Evolutionary conservation across 2,888 invertebrate genomes (phyloP).

Genomic region (Stratiomys singularior): DNA sequence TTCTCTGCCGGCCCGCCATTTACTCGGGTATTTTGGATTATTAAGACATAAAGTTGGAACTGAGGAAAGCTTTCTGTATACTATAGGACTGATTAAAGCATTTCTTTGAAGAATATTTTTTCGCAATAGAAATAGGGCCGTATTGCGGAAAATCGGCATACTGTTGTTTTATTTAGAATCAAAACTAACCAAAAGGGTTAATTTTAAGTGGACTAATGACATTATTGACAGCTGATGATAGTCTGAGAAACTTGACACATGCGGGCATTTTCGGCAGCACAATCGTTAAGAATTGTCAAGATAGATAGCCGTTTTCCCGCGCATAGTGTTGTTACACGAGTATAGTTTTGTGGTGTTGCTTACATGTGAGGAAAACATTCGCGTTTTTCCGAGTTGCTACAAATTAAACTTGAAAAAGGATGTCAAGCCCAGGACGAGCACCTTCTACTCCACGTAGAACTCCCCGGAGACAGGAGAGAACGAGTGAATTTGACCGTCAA

Average conservation of each 20-base stretch:
- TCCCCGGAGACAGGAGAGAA: slow-evolving; percentile 49
- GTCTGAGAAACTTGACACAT: slow-evolving; percentile 16
- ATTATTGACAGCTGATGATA: neutral
- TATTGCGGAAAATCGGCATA: neutral
- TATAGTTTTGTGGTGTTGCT: slow-evolving; percentile 6
- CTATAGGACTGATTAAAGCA: neutral
- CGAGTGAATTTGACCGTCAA: slow-evolving; percentile 27
- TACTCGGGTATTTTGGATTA: too few relatives aligned
- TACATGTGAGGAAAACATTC: neutral
- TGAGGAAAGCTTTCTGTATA: too few relatives aligned
- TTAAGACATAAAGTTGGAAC: too few relatives aligned
- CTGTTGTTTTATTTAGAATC: neutral
- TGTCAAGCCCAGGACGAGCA: slow-evolving; percentile 62
- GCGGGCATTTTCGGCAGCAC: slow-evolving; percentile 2
- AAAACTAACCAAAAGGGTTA: too few relatives aligned
- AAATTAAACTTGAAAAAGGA: slow-evolving; percentile 50
- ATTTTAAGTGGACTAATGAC: too few relatives aligned
- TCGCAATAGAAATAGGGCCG: neutral
- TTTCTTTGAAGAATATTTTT: neutral
- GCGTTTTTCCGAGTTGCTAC: neutral
- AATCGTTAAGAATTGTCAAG: neutral
- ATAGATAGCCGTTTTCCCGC: slow-evolving; percentile 8
- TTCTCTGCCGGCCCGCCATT: too few relatives aligned
- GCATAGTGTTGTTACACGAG: neutral
- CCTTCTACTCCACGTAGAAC: slow-evolving; percentile 46